A percentile compares a stretch with the other conserved stretches of the same genome.
phyloP scores from a whole-genome alignment of 2,113 vertebrate genomes.

The Nyctereutes procyonoides region DNA sequence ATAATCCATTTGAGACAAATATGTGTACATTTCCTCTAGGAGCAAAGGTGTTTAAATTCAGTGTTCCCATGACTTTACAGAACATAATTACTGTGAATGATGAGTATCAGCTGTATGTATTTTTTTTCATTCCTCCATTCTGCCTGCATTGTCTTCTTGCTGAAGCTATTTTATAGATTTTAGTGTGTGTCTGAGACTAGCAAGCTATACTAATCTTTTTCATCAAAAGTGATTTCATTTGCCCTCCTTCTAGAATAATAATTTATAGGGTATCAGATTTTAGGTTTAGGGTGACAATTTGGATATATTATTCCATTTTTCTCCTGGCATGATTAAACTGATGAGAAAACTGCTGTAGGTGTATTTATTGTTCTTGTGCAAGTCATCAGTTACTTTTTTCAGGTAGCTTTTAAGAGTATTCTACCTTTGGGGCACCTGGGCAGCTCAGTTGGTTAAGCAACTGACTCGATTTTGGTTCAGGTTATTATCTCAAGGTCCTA shows the following conservation, averaged over 20 bases:
- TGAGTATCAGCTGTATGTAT: background rate
- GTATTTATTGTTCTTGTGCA: conserved; percentile 5
- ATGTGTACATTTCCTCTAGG: background rate
- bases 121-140: conserved; percentile 2
- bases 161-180: conserved; percentile 47
- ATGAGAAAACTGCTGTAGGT: background rate
- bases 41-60: background rate
- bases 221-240: conserved; percentile 52
- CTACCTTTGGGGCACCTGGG: background rate
- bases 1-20: background rate
- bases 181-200: background rate
- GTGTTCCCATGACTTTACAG: background rate
- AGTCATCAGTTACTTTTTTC: background rate
- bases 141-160: conserved; percentile 44
- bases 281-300: conserved; percentile 22
- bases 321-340: background rate
- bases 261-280: conserved; percentile 52
- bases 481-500: background rate
- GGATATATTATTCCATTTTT: conserved; percentile 48
- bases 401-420: conserved; percentile 13
- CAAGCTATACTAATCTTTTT: conserved; percentile 41
- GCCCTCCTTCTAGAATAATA: conserved; percentile 42
- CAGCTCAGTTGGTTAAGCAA: background rate
- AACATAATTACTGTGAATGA: background rate
- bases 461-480: background rate